Conservation (phyloP, 2,113 vertebrate species). For the Maccullochella peelii region DNA sequence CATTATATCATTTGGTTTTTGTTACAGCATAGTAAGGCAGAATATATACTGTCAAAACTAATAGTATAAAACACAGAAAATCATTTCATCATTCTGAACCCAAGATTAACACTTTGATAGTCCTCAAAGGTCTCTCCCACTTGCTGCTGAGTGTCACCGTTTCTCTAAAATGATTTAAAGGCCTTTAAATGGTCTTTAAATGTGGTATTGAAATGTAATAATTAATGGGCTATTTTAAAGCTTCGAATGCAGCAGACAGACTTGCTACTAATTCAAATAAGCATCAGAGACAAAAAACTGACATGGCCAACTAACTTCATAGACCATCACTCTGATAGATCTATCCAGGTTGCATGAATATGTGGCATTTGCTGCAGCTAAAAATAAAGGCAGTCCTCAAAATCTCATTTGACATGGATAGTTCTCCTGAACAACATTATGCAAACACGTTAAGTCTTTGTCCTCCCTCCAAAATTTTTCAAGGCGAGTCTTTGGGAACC, state of each 20-base stretch:
- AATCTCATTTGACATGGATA: conserved; percentile 62
- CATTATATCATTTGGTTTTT: conserved; percentile 65
- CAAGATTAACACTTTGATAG: conserved; percentile 29
- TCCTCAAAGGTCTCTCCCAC: conserved; percentile 25
- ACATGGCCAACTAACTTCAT: conserved; percentile 29
- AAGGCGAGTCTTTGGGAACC: conserved; percentile 74
- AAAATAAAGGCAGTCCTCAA: conserved; percentile 47
- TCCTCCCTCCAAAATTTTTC: conserved; percentile 69
- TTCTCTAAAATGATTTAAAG: conserved; percentile 52
- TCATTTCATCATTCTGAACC: conserved; percentile 33
- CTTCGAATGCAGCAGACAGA: conserved; percentile 49
- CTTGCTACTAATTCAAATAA: conserved; percentile 33
- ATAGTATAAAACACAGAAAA: conserved; percentile 42
- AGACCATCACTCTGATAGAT: conserved; percentile 8
- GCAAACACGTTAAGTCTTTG: conserved; percentile 71
- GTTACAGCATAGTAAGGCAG: conserved; percentile 66
- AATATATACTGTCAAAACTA: conserved; percentile 50
- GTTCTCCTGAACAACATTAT: conserved; percentile 61
- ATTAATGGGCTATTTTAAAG: conserved; percentile 48
- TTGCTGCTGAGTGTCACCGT: conserved; percentile 6
- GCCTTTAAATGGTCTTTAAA: too few species aligned
- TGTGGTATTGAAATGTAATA: conserved; percentile 41
- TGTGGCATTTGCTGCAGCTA: conserved; percentile 7
- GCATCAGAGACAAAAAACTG: conserved; percentile 20
- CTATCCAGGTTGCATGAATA: neutral